Percentiles rank a stretch among this genome's conserved stretches.
These are phyloP conservation scores for Nasalis larvatus DNA, from an alignment of 2,113 vertebrate species.

Conservation along the genomic window DNA sequence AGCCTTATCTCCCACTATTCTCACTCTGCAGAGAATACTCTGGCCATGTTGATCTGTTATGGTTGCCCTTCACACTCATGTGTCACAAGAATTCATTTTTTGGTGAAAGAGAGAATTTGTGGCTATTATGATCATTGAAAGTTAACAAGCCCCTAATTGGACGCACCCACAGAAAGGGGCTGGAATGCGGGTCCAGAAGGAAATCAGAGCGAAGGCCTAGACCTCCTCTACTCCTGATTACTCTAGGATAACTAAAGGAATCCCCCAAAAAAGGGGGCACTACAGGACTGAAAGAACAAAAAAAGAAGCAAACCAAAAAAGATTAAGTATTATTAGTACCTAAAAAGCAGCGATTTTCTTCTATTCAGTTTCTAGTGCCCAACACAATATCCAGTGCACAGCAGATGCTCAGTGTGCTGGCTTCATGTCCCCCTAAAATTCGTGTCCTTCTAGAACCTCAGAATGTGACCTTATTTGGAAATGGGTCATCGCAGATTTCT, in stretches of 20 bases:
- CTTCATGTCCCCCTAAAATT: neutral
- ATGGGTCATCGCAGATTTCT: neutral
- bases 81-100: constrained; percentile 10
- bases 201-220: neutral
- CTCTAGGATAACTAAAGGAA: neutral
- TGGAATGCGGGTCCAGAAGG: neutral
- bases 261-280: neutral
- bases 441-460: neutral
- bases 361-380: neutral
- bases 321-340: neutral
- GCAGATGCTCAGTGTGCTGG: neutral
- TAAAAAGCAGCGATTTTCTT: neutral
- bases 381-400: neutral
- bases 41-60: neutral
- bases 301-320: neutral
- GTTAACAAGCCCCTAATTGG: neutral
- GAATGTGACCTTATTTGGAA: constrained; percentile 1
- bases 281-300: neutral
- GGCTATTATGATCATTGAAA: neutral
- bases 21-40: neutral
- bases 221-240: neutral
- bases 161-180: neutral
- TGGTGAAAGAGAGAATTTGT: neutral
- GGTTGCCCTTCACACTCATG: neutral
- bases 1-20: neutral